A percentile compares a stretch with the other conserved stretches of the same genome.
Conservation (phyloP, 2,888 invertebrate genomes). For the Asteroscopus sphinx region DNA sequence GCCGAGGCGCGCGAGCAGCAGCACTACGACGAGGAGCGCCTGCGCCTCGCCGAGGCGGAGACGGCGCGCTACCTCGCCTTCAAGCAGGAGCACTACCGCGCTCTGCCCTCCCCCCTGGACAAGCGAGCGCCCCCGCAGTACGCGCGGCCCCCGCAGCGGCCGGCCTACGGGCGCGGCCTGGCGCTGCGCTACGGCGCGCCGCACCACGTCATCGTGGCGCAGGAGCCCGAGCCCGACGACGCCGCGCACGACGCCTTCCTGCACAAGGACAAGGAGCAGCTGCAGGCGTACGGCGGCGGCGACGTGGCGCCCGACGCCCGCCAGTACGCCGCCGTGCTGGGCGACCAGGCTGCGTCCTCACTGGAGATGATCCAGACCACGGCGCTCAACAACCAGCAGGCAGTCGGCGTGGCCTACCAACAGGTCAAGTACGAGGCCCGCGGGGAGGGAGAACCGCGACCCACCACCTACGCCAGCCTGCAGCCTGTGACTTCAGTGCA, state of each 20-base stretch:
- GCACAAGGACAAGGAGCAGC: slow-evolving; percentile 74
- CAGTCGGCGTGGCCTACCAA: slow-evolving; percentile 81
- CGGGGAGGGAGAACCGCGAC: slow-evolving; percentile 75
- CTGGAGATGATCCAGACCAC: slow-evolving; percentile 83
- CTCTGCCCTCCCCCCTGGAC: slow-evolving; percentile 64
- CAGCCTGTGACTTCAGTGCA: slow-evolving; percentile 91
- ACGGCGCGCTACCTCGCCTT: slow-evolving; percentile 82
- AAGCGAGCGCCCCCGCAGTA: slow-evolving; percentile 68
- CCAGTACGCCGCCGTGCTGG: slow-evolving; percentile 73
- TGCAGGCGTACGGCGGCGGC: slow-evolving; percentile 69
- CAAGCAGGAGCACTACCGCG: slow-evolving; percentile 81
- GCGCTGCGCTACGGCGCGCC: slow-evolving; percentile 79
- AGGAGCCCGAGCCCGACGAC: slow-evolving; percentile 74
- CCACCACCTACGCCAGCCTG: slow-evolving; percentile 90
- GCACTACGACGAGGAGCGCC: slow-evolving; percentile 78
- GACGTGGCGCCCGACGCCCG: slow-evolving; percentile 65
- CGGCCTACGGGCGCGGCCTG: slow-evolving; percentile 69
- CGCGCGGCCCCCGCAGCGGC: slow-evolving; percentile 60
- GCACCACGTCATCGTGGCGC: slow-evolving; percentile 78
- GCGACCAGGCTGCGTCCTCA: slow-evolving; percentile 71
- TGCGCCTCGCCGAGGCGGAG: slow-evolving; percentile 77
- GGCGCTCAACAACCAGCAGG: slow-evolving; percentile 79
- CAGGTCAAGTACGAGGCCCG: slow-evolving; percentile 86
- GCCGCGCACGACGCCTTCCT: slow-evolving; percentile 75
- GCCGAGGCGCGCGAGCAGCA: slow-evolving; percentile 63